Evolutionary conservation across 1,140 invertebrate genomes (phyloP), one percentile per base, ranked within the genome.

Genomic region (Phocides pigmalion): DNA sequence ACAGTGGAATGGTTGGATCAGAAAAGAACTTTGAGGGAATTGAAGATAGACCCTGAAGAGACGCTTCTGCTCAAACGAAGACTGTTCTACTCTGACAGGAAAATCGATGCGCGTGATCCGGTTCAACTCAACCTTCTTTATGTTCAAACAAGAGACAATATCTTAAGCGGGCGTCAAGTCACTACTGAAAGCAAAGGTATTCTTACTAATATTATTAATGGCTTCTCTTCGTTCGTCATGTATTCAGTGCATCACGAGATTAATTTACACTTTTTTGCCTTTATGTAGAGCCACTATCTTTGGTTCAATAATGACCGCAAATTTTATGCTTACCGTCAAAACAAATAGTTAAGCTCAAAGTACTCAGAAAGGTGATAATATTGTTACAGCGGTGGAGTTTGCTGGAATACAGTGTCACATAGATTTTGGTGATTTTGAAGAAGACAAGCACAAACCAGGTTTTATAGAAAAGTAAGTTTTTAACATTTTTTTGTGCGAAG

Each of bases 1-100:
- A 44, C 84, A 98, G 98, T 99, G 51, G 97, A 98, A 82, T 99
- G 99, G 99, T 94, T 99, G 53, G 98, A 99, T 92, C 98, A 98
- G 65, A 95, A 97, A 28, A 98, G 98, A 91, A 99, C 99, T 0
- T 91, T 99, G n/a, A 92, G 98, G 25, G 98, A 99, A 89, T 97
- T 99, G 92, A 97, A 97, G n/a, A 97, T 99, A 37, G 96, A 97
- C 69, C 97, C 98, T 79, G 94, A 94, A 8, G 97, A 99, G 85
- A 98, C 97, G 3, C 94, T 99, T 5, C 91, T 99, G 4, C 93
- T 99, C 42, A 93, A 98, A 69, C 92, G 99, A 58, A 98, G 99
- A 81, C 99, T 98, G 83, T 99, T 99, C 94, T 99, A 98, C 92
- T 99, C 98, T 0, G 99, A 99, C 92, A 97, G 98, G 77, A 99